Percentiles rank a stretch among this genome's conserved stretches.
phyloP scores from a whole-genome alignment of 2,888 invertebrate species.

The Xestia ashworthii region DNA sequence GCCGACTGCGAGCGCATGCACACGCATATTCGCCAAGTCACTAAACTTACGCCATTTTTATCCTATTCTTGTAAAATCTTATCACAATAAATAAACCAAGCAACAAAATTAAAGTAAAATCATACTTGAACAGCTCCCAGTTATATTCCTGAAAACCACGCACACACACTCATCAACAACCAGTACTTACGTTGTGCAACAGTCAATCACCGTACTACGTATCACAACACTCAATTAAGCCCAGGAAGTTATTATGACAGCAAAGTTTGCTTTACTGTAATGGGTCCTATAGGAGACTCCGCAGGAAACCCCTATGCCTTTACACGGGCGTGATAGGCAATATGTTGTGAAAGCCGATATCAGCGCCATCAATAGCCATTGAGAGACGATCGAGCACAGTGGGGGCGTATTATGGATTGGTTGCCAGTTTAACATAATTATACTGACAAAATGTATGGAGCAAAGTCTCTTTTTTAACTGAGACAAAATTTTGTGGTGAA shows the following conservation, averaged over 20 bases:
- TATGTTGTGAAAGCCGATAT: constrained; percentile 52
- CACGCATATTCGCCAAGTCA: too few species aligned
- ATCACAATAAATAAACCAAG: too few species aligned
- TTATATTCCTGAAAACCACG: too few species aligned
- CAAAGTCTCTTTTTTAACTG: not conserved
- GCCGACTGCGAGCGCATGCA: too few species aligned
- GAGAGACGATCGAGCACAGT: constrained; percentile 5
- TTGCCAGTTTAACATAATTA: not conserved
- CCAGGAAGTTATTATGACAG: constrained; percentile 1
- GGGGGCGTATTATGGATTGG: not conserved
- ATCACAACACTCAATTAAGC: not conserved
- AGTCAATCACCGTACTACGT: not conserved
- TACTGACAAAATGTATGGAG: not conserved
- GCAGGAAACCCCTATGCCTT: constrained; percentile 5
- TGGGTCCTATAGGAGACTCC: not conserved
- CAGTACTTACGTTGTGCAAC: not conserved
- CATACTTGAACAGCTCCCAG: too few species aligned
- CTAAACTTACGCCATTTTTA: too few species aligned
- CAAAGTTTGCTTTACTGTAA: constrained; percentile 15
- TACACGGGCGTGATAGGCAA: constrained; percentile 26
- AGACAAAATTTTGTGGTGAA: too few species aligned
- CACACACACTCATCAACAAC: too few species aligned
- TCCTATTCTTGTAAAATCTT: too few species aligned
- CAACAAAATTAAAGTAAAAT: too few species aligned
- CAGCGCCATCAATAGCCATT: constrained; percentile 32